Evolutionary conservation across 1,140 invertebrate species (phyloP).

Genomic region (Eumaeus atala): DNA sequence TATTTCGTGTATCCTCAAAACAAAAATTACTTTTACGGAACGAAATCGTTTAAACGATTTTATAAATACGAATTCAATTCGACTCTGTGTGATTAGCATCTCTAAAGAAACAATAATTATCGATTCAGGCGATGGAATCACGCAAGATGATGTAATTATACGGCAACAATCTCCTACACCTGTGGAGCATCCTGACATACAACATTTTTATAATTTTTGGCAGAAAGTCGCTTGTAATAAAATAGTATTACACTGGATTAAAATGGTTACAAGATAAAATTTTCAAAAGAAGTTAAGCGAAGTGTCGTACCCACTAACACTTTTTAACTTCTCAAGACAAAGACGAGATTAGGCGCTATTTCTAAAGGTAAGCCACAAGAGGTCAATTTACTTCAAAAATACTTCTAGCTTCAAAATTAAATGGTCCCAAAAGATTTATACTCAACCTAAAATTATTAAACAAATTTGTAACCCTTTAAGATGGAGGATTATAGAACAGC

Average conservation of each 20-base stretch:
- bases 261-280: constrained; percentile 25
- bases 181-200: constrained; percentile 31
- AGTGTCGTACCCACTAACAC: constrained; percentile 15
- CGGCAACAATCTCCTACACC: constrained; percentile 28
- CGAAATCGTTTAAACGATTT: too few relatives aligned
- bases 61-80: too few relatives aligned
- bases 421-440: constrained; percentile 19
- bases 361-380: constrained; percentile 14
- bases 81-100: too few relatives aligned
- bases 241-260: constrained; percentile 26
- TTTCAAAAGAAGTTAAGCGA: constrained; percentile 13
- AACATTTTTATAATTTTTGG: constrained; percentile 32
- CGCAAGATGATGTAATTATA: constrained; percentile 11
- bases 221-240: constrained; percentile 21
- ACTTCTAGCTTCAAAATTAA: constrained; percentile 27
- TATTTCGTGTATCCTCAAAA: too few relatives aligned
- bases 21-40: too few relatives aligned
- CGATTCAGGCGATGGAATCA: background rate
- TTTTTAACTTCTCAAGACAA: constrained; percentile 13
- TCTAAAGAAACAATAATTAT: background rate
- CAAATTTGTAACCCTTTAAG: constrained; percentile 22
- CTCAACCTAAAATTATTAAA: constrained; percentile 17
- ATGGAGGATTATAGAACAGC: constrained; percentile 27
- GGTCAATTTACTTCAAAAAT: constrained; percentile 26
- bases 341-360: constrained; percentile 20